Base-by-base conservation (phyloP, 2,113 vertebrate species). In the Toxotes chatareus region DNA sequence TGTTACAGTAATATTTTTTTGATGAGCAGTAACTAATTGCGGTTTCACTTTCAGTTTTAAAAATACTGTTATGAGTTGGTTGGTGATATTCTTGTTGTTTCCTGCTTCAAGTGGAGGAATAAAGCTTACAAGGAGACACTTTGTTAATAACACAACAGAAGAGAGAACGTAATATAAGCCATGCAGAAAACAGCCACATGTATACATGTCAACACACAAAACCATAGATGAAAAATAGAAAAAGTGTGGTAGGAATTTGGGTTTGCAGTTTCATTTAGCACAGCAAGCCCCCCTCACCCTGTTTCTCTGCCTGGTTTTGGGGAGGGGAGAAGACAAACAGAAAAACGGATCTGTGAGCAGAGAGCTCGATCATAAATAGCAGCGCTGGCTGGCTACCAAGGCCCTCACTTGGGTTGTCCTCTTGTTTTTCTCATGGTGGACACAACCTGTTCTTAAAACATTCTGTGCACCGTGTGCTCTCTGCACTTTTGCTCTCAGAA, bases 311-410 rank as follows among this genome's bases (percentile, higher is more conserved):
- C 47, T 71, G 72, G 3, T 38, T 59, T 87, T 49, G 42, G 69
- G 61, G 80, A 80, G 68, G 38, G 64, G 36, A 46, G 79, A 78
- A 83, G 68, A 76, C 83, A 85, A 89, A 89, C 79, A 88, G 77
- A 84, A 38, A 68, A 75, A 57, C 34, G 7, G 78, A 66, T 83
- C 69, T 70, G 70, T 19, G 69, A 79, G 60, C n/a, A 74, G 64
- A 12, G 66, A 56, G 71, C 77, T 36, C 0, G 16, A 85, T 91
- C 84, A 78, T 93, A 92, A 93, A 94, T 89, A 91, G 82, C 86
- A 77, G 79, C 2, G 75, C 76, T 91, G 93, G 87, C 76, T 70
- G 80, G 91, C 49, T 73, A 91, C 93, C 82, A 77, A 83, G 72
- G 84, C 64, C 59, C 44, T 76, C 64, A 40, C 74, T 83, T 68